phyloP scores from a whole-genome alignment of 1,140 invertebrate genomes.

The Meloidogyne hapla region DNA sequence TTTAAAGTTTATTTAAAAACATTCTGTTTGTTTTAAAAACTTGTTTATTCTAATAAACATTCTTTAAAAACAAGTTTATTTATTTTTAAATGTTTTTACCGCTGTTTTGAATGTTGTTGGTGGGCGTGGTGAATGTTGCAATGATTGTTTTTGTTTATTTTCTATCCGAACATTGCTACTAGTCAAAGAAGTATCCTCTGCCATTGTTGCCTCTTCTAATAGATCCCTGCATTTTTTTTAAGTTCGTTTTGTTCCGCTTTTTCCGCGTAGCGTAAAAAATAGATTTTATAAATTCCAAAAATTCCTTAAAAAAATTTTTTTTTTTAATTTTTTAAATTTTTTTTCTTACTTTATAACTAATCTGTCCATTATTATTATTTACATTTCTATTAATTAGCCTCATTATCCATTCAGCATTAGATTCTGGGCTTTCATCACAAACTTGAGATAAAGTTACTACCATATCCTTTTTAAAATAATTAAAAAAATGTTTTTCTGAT shows the following conservation, averaged over 20 bases:
- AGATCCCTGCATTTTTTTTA: slow-evolving; percentile 8
- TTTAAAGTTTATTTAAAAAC: too few species aligned
- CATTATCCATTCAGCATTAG: slow-evolving; percentile 58
- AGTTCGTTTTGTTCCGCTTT: slow-evolving; percentile 36
- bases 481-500: too few species aligned
- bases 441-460: slow-evolving; percentile 47
- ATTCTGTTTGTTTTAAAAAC: too few species aligned
- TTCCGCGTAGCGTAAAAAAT: slow-evolving; percentile 41
- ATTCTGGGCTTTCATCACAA: slow-evolving; percentile 42
- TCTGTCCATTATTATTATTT: slow-evolving; percentile 26
- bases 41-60: too few species aligned
- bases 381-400: slow-evolving; percentile 45
- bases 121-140: background rate
- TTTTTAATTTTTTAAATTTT: slow-evolving; percentile 5
- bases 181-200: background rate
- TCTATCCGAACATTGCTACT: background rate
- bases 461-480: slow-evolving; percentile 42
- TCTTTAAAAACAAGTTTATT: background rate
- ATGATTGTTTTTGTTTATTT: background rate
- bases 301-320: slow-evolving; percentile 46
- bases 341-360: slow-evolving; percentile 38
- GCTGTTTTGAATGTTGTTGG: slow-evolving; percentile 6
- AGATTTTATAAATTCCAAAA: slow-evolving; percentile 49
- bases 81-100: slow-evolving; percentile 4
- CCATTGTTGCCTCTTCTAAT: background rate